Evolutionary conservation across 2,797 vertebrate species (phyloP).

Genomic region (Karalla daura): DNA sequence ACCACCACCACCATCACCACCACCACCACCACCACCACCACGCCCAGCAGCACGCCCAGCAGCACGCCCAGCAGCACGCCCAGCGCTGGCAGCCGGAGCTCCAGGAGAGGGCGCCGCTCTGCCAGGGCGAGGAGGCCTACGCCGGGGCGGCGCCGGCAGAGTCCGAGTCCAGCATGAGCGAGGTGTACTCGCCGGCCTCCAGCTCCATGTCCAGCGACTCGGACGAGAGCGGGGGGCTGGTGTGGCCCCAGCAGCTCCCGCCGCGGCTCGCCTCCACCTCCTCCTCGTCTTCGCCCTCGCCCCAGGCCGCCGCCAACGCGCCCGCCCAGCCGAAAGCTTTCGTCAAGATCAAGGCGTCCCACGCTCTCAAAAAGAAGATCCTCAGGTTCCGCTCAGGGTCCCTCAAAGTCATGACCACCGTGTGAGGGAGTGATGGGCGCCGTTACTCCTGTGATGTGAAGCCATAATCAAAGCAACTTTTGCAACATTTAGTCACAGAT

Average conservation of each 20-base stretch:
- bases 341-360: conserved; percentile 94
- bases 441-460: neutral
- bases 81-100: conserved; percentile 69
- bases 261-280: conserved; percentile 85
- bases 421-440: conserved; percentile 75
- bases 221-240: conserved; percentile 90
- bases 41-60: conserved; percentile 58
- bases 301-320: conserved; percentile 71
- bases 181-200: conserved; percentile 88
- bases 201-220: conserved; percentile 91
- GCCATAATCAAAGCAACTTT: conserved; percentile 15
- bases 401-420: conserved; percentile 95
- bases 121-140: conserved; percentile 73
- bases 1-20: conserved; percentile 33
- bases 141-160: conserved; percentile 67
- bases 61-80: conserved; percentile 49
- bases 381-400: conserved; percentile 92
- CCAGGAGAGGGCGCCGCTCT: conserved; percentile 72
- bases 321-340: conserved; percentile 86
- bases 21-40: conserved; percentile 27
- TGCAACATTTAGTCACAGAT: conserved; percentile 4
- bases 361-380: conserved; percentile 95
- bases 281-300: conserved; percentile 76
- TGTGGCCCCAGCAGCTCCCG: conserved; percentile 92
- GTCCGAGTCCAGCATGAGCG: conserved; percentile 91